phyloP scores from a whole-genome alignment of 1,140 invertebrate genomes.

The Agrypnia vestita region DNA sequence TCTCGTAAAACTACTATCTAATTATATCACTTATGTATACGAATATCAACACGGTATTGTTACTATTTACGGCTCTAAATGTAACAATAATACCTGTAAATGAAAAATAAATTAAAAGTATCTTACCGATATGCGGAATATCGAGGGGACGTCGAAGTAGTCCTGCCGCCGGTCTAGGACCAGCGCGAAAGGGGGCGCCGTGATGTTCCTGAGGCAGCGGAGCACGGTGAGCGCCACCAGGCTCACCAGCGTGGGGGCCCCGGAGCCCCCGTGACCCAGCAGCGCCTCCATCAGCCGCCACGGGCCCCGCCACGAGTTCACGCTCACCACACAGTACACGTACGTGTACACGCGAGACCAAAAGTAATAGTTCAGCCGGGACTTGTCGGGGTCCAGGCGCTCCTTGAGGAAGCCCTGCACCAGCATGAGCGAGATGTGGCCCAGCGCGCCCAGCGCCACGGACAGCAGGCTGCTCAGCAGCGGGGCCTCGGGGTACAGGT shows the following conservation, averaged over 20 bases:
- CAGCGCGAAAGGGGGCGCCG: conserved; percentile 86
- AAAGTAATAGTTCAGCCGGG: conserved; percentile 80
- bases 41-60: too few species aligned
- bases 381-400: conserved; percentile 78
- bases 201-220: conserved; percentile 82
- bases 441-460: conserved; percentile 78
- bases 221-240: conserved; percentile 79
- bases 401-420: conserved; percentile 78
- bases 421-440: conserved; percentile 80
- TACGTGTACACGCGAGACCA: conserved; percentile 84
- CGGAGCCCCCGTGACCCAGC: conserved; percentile 76
- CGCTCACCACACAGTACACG: conserved; percentile 83
- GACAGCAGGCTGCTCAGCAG: conserved; percentile 78
- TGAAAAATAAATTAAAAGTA: too few species aligned
- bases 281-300: conserved; percentile 84
- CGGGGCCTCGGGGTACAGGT: conserved; percentile 77
- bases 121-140: conserved; percentile 83
- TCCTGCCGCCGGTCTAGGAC: conserved; percentile 81
- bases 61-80: too few species aligned
- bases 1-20: too few species aligned
- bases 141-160: conserved; percentile 88
- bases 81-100: too few species aligned
- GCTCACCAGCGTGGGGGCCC: conserved; percentile 76
- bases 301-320: conserved; percentile 88
- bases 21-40: too few species aligned